Conservation (phyloP, 2,797 vertebrate species). For the Jordanella pulchra region DNA sequence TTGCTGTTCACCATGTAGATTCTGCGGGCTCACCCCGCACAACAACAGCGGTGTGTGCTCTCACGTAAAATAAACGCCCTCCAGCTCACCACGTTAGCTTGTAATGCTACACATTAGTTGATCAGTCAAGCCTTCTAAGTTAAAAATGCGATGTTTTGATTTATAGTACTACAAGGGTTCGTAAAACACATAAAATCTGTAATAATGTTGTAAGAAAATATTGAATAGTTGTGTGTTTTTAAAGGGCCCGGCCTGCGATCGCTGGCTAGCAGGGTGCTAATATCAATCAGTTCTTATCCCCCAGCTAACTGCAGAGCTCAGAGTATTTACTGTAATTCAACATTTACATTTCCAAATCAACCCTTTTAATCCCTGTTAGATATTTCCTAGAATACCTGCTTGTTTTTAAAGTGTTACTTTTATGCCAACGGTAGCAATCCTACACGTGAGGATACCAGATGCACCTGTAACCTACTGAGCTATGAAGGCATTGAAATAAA, state of each 20-base stretch:
- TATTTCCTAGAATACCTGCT: background rate
- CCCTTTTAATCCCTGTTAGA: background rate
- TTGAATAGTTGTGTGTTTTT: background rate
- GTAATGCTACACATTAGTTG: constrained; percentile 44
- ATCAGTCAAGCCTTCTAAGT: constrained; percentile 28
- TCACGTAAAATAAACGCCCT: constrained; percentile 51
- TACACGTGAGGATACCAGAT: constrained; percentile 25
- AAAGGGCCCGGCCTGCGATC: constrained; percentile 35
- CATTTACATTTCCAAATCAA: background rate
- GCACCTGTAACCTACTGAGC: constrained; percentile 49
- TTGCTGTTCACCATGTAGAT: background rate
- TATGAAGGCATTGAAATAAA: constrained; percentile 7
- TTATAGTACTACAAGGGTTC: background rate
- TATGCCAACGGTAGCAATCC: background rate
- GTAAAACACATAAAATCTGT: background rate
- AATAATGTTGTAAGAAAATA: background rate
- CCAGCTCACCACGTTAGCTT: constrained; percentile 61
- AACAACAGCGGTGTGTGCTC: constrained; percentile 43
- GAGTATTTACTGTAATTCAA: constrained; percentile 28
- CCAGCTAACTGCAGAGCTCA: constrained; percentile 37
- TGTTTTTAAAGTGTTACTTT: background rate
- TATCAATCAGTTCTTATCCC: constrained; percentile 55
- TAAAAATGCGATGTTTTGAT: background rate
- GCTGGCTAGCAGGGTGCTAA: constrained; percentile 57
- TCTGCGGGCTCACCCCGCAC: constrained; percentile 19